Conservation (phyloP, 2,888 invertebrate genomes). For the Heliconius sara region DNA sequence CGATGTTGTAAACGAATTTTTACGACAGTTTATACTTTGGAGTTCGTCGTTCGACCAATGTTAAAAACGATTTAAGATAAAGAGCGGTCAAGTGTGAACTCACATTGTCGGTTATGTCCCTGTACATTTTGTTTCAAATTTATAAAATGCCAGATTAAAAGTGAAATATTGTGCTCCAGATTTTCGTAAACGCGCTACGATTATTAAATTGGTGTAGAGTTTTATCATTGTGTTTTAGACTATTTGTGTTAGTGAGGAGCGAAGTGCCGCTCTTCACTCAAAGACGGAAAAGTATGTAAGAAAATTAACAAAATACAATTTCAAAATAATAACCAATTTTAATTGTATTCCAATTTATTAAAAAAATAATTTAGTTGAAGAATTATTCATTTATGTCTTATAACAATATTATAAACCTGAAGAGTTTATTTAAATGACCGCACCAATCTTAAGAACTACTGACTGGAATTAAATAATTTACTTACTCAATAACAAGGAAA, state of each 20-base stretch:
- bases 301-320: too few relatives aligned
- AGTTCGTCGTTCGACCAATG: conserved; percentile 30
- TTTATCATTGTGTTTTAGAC: not conserved
- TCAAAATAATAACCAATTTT: too few relatives aligned
- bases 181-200: not conserved
- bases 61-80: conserved; percentile 28
- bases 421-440: too few relatives aligned
- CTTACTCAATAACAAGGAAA: too few relatives aligned
- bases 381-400: too few relatives aligned
- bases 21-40: conserved; percentile 36
- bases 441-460: too few relatives aligned
- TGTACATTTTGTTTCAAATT: conserved; percentile 4
- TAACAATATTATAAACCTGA: too few relatives aligned
- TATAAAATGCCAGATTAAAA: not conserved
- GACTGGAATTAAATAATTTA: too few relatives aligned
- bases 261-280: too few relatives aligned
- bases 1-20: conserved; percentile 43
- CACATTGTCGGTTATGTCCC: not conserved
- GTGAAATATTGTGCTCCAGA: not conserved
- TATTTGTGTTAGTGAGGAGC: not conserved
- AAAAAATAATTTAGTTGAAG: too few relatives aligned
- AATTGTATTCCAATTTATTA: too few relatives aligned
- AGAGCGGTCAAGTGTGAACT: conserved; percentile 27
- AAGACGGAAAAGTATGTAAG: too few relatives aligned
- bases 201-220: not conserved